Conservation (phyloP, 2,797 vertebrate genomes). For the Scyliorhinus canicula region DNA sequence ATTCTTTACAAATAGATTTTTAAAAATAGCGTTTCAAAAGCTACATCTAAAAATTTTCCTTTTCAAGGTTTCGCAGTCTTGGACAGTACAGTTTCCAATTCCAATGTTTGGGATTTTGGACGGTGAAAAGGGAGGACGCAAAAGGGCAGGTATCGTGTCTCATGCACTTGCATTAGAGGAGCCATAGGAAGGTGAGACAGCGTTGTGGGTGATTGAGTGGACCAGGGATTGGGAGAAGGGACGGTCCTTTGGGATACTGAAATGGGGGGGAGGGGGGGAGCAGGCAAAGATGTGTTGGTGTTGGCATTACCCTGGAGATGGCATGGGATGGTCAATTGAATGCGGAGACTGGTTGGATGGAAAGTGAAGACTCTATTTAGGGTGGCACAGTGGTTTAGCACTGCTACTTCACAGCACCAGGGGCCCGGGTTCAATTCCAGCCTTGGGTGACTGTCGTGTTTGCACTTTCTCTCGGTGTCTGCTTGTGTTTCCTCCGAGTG, state of each 20-base stretch:
- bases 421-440: too few species aligned
- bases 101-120: not conserved
- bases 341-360: not conserved
- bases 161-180: not conserved
- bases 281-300: not conserved
- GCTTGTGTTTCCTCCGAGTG: too few species aligned
- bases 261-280: not conserved
- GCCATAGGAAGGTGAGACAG: not conserved
- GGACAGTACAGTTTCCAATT: not conserved
- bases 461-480: too few species aligned
- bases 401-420: too few species aligned
- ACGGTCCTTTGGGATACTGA: not conserved
- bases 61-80: not conserved
- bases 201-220: not conserved
- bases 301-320: not conserved
- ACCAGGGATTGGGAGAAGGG: not conserved
- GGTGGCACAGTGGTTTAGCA: too few species aligned
- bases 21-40: not conserved
- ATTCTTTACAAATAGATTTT: not conserved
- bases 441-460: too few species aligned
- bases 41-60: not conserved
- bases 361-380: not conserved
- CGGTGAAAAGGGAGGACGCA: not conserved
- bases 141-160: not conserved
- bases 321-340: not conserved